phyloP scores from a whole-genome alignment of 2,113 vertebrate genomes.

The Ophthalmolycus amberensis region DNA sequence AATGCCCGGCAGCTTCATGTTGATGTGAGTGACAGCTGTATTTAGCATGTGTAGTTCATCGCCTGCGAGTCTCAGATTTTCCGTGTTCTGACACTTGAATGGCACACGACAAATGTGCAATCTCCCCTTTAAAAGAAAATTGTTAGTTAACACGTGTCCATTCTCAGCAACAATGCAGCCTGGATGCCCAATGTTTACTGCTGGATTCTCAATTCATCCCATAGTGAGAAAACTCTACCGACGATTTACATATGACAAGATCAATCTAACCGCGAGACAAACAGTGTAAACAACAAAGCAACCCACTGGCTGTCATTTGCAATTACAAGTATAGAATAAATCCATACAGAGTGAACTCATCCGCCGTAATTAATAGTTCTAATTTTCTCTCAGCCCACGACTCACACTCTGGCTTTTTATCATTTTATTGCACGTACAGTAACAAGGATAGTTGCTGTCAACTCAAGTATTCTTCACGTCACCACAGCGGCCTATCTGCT shows the following conservation, averaged over 20 bases:
- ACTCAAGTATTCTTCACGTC: no score
- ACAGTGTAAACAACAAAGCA: background rate
- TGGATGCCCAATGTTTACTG: background rate
- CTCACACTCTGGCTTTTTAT: no score
- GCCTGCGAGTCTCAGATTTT: slow-evolving; percentile 28
- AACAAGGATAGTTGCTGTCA: no score
- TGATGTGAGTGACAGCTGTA: slow-evolving; percentile 47
- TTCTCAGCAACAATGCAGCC: background rate
- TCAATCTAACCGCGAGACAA: background rate
- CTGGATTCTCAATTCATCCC: background rate
- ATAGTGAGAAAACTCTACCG: background rate
- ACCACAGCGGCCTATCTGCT: no score
- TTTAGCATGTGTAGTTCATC: slow-evolving; percentile 24
- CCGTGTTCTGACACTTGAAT: slow-evolving; percentile 38
- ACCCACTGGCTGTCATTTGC: slow-evolving; percentile 6
- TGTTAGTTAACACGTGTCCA: slow-evolving; percentile 30
- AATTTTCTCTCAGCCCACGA: background rate
- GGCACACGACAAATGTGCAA: slow-evolving; percentile 33
- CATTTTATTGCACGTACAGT: no score
- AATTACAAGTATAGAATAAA: background rate
- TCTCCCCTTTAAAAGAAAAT: slow-evolving; percentile 21
- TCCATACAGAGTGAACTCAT: background rate
- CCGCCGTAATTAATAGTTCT: background rate
- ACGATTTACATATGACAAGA: slow-evolving; percentile 19
- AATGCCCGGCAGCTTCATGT: slow-evolving; percentile 23